phyloP scores from a whole-genome alignment of 1,140 invertebrate species.

The Drosophila ambigua region DNA sequence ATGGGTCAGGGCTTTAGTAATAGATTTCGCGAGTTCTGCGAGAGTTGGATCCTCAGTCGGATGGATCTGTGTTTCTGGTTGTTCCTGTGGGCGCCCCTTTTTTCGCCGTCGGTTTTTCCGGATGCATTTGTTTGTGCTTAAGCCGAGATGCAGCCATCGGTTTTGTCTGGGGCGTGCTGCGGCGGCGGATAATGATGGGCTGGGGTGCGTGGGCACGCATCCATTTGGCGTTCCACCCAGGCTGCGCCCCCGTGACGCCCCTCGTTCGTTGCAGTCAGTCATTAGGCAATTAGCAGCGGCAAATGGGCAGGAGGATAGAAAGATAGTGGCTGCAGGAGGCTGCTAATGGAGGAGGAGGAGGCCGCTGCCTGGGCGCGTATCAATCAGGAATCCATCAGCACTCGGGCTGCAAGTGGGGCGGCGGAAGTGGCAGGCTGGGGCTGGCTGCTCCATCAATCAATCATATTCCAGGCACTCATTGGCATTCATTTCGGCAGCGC shows the following conservation, averaged over 20 bases:
- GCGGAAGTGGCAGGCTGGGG: no score
- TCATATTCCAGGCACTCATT: no score
- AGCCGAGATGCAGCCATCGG: constrained; percentile 52
- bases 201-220: constrained; percentile 11
- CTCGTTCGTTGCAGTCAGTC: constrained; percentile 30
- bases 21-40: no score
- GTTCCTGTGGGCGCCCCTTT: not conserved
- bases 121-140: constrained; percentile 77
- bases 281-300: constrained; percentile 37
- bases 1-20: not conserved
- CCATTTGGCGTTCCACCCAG: constrained; percentile 1
- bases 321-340: not conserved
- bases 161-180: constrained; percentile 62
- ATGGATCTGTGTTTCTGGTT: no score
- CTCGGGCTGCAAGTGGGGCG: not conserved
- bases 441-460: not conserved
- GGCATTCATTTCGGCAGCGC: no score
- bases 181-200: constrained; percentile 37
- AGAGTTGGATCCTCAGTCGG: not conserved
- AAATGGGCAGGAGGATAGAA: constrained; percentile 1
- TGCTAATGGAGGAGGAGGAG: constrained; percentile 18
- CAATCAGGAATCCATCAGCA: constrained; percentile 41
- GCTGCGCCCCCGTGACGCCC: not conserved
- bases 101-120: constrained; percentile 26
- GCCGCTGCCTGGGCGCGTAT: constrained; percentile 10